Base-by-base conservation (phyloP, 1,140 invertebrate species). In the Tetramorium parvispinum region DNA sequence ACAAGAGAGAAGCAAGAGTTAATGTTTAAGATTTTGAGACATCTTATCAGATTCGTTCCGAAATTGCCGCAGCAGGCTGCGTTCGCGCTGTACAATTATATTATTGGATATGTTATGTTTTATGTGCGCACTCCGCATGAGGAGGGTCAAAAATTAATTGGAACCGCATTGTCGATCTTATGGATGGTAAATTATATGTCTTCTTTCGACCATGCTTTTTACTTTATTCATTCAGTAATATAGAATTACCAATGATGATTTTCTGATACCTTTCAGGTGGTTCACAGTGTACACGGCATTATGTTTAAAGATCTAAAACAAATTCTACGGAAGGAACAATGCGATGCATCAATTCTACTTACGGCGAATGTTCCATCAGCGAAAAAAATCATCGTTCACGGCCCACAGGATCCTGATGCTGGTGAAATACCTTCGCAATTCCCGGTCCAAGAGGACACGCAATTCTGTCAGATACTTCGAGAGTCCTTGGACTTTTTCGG, bases 291-390 rank as follows among this genome's bases (percentile, higher is more conserved):
- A 0, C 99, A 99, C 94, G 99, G 99, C 55, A 99, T 99, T 82
- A 99, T 99, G 97, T 99, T 99, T 91, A 99, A 99, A 95, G 99
- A 99, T 95, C 95, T 99, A 16, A 99, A 99, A 93, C 99, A 99
- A 96, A 99, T 99, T 85, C 95, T 99, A 82, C 96, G 99, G 83
- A 99, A 99, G 94, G 99, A 99, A 94, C 99, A 99, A 93, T 99
- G 99, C 94, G 99, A 99, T 95, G 98, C 99, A 0, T 99, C 98
- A 0, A 98, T 99, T 87, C 95, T 99, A 68, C 96, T 99, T 0
- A 99, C 99, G 2, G 99, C 99, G 0, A 99, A 99, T 96, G 99
- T 99, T 40, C 99, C 99, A 0, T 99, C 98, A 11, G 99, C 99
- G 7, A 99, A 99, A 94, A 99, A 99, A 95, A 99, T 99, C 87